phyloP scores from a whole-genome alignment of 2,888 invertebrate species.

The Pterostichus niger region DNA sequence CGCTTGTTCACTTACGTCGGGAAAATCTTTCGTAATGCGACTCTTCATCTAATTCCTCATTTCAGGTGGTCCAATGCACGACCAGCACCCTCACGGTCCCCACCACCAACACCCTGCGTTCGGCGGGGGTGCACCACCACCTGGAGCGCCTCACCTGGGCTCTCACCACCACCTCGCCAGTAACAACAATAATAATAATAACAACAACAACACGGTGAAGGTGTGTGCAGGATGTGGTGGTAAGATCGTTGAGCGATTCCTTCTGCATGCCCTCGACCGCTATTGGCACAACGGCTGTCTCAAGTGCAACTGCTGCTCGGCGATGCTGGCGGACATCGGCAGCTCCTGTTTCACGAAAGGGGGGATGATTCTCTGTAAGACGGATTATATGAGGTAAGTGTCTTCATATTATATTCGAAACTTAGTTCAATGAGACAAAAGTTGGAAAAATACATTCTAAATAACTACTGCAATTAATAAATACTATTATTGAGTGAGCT shows the following conservation, averaged over 20 bases:
- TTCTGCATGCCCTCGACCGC: conserved; percentile 94
- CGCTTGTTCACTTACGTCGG: no score
- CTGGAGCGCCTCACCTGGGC: conserved; percentile 78
- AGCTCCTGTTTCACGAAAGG: conserved; percentile 95
- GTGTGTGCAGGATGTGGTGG: conserved; percentile 95
- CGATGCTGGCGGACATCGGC: conserved; percentile 94
- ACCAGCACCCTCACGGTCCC: conserved; percentile 73
- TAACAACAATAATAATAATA: conserved; percentile 79
- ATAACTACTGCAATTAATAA: no score
- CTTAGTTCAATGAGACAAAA: neutral
- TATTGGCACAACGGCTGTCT: conserved; percentile 98
- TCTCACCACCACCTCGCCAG: conserved; percentile 76
- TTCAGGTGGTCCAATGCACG: conserved; percentile 74
- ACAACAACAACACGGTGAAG: conserved; percentile 82
- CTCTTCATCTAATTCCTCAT: conserved; percentile 61
- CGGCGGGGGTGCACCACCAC: conserved; percentile 77
- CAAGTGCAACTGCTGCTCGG: conserved; percentile 95
- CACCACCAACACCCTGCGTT: conserved; percentile 77
- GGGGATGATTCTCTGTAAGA: conserved; percentile 96
- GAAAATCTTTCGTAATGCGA: no score
- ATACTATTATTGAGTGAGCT: no score
- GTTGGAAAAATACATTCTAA: no score
- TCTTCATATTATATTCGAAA: conserved; percentile 51
- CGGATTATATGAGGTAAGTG: conserved; percentile 95
- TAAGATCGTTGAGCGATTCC: conserved; percentile 94